phyloP scores from a whole-genome alignment of 1,140 invertebrate genomes.

The Mesaphorura yosii region DNA sequence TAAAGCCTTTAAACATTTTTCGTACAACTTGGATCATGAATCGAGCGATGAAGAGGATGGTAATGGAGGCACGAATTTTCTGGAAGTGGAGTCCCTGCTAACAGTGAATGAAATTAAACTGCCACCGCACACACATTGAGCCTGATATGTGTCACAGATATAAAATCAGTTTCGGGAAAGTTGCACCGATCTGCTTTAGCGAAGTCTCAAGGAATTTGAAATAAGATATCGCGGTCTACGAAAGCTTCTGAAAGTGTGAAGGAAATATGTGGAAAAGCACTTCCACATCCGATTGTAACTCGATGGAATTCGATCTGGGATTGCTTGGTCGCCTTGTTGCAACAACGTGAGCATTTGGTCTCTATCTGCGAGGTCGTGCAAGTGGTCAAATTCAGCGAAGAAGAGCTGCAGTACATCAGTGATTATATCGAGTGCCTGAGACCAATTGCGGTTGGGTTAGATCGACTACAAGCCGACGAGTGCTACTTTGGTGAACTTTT shows the following conservation, averaged over 20 bases:
- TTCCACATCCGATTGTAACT: not conserved
- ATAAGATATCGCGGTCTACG: not conserved
- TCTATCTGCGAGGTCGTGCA: not conserved
- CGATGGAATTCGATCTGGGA: constrained; percentile 16
- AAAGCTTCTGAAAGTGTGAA: not conserved
- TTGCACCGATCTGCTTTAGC: not conserved
- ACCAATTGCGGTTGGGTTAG: constrained; percentile 7
- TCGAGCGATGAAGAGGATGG: not conserved
- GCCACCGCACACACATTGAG: constrained; percentile 14
- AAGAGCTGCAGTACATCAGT: constrained; percentile 3
- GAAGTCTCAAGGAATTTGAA: constrained; percentile 8
- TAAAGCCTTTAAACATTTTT: constrained; percentile 18
- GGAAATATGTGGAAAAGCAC: not conserved
- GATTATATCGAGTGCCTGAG: constrained; percentile 4
- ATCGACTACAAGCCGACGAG: constrained; percentile 11
- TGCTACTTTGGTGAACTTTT: constrained; percentile 8
- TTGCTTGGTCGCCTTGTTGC: not conserved
- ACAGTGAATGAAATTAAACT: not conserved
- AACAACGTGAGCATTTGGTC: not conserved
- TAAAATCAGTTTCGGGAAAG: not conserved
- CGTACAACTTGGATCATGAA: not conserved
- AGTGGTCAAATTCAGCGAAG: not conserved
- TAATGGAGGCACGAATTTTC: not conserved
- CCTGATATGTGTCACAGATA: constrained; percentile 3
- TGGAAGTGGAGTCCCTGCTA: not conserved